Percentiles rank a stretch among this genome's conserved stretches.
phyloP scores from a whole-genome alignment of 2,797 vertebrate species.

The Thamnophis elegans region DNA sequence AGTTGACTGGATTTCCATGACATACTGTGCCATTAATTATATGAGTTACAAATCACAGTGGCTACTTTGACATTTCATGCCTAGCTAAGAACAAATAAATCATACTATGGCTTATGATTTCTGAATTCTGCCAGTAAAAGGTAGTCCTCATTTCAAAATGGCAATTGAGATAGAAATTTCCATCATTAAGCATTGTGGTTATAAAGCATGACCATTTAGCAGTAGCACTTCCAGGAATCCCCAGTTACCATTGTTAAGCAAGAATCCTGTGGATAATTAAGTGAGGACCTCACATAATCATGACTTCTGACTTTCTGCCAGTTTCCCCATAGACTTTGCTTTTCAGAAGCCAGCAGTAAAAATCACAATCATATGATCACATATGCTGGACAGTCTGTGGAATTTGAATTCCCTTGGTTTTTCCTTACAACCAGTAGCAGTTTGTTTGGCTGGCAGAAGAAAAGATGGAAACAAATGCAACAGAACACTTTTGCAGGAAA shows the following conservation, averaged over 20 bases:
- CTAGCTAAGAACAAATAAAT: neutral
- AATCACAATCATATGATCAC: neutral
- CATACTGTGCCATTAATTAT: neutral
- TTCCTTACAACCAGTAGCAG: neutral
- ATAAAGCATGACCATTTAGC: neutral
- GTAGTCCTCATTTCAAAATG: neutral
- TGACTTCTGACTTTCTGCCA: neutral
- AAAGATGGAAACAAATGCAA: neutral
- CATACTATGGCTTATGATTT: neutral
- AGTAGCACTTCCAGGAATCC: neutral
- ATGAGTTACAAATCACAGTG: neutral
- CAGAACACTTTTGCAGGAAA: neutral
- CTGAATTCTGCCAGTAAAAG: neutral
- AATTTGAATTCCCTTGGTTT: neutral
- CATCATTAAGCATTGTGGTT: neutral
- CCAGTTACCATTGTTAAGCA: neutral
- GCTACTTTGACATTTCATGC: neutral
- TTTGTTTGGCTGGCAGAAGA: neutral
- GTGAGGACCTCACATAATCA: neutral
- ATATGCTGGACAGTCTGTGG: neutral
- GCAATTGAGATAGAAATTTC: neutral
- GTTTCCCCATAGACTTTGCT: neutral
- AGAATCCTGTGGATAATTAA: neutral
- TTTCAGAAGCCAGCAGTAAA: neutral
- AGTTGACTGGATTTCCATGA: neutral